Base-by-base conservation (phyloP, 2,113 vertebrate genomes). In the Microcebus griseorufus region DNA sequence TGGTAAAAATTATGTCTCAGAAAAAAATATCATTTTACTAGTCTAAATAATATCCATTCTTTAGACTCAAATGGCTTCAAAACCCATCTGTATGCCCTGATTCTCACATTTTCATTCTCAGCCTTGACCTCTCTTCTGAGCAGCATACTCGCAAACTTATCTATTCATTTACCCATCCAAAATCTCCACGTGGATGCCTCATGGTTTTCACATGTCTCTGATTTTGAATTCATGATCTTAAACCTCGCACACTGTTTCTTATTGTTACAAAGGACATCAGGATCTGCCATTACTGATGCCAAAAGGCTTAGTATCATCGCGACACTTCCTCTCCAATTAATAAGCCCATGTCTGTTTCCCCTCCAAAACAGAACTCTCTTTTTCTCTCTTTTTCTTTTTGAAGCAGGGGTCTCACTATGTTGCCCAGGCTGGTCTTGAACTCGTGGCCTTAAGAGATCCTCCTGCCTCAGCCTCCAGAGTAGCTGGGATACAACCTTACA, bases 1-100 rank as follows among this genome's bases (percentile, higher is more conserved):
- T 94, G 83, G 83, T 55, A 93, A 95, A 96, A 96, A 96, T 96
- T 95, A 90, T 70, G 23, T 89, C 27, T 83, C 78, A 64, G 64
- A 93, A 72, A 92, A 70, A 93, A 92, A 82, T 62, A 82, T 78
- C 13, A 88, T 80, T 83, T 95, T 16, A 34, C 37, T 72, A 27
- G 34, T 37, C 55, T 48, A 96, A 95, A 86, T 76, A 90, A 83
- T 42, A 88, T 22, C 12, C 51, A 96, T 84, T 86, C 67, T 83
- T 86, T 92, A 94, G 32, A 87, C 37, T 80, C 39, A 39, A 78
- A 51, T 22, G 42, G 22, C 83, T 95, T 96, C 42, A 80, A 82
- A 93, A 67, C 29, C 73, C 34, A 60, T 65, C 45, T 20, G 6
- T 64, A 3, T n/a, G 72, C 11, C 16, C n/a, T 5, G 14, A 83